Evolutionary conservation across 2,888 invertebrate species (phyloP).

Genomic region (Tipula confusa): DNA sequence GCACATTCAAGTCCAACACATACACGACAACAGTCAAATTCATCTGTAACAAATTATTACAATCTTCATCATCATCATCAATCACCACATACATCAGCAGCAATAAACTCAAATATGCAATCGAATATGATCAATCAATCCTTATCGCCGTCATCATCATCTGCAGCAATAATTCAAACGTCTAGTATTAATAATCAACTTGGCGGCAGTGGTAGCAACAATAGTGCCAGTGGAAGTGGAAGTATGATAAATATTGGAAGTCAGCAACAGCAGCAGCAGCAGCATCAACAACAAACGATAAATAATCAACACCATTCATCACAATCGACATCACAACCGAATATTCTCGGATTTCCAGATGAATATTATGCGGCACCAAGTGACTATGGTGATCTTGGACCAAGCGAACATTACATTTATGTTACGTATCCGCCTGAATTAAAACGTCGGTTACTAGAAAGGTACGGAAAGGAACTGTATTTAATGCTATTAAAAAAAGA

Average conservation of each 20-base stretch:
- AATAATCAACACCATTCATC: conserved; percentile 38
- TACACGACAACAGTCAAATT: conserved; percentile 47
- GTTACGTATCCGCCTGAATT: conserved; percentile 84
- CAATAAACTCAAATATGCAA: background rate
- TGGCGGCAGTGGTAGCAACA: background rate
- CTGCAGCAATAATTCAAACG: background rate
- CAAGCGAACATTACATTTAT: conserved; percentile 78
- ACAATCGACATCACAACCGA: conserved; percentile 38
- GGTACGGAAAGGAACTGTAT: conserved; percentile 52
- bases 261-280: conserved; percentile 31
- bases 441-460: conserved; percentile 75
- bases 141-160: conserved; percentile 26
- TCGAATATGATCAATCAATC: background rate
- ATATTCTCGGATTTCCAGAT: conserved; percentile 36
- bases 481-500: conserved; percentile 31
- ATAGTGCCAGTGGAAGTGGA: background rate
- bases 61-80: conserved; percentile 28
- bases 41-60: conserved; percentile 3
- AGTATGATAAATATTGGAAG: background rate
- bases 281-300: conserved; percentile 39
- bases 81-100: background rate
- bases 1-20: conserved; percentile 64
- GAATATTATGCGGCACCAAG: conserved; percentile 48
- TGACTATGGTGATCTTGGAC: conserved; percentile 54
- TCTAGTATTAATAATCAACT: background rate